Evolutionary conservation across 2,888 invertebrate species (phyloP).

Genomic region (Drosophila atroscutellata): DNA sequence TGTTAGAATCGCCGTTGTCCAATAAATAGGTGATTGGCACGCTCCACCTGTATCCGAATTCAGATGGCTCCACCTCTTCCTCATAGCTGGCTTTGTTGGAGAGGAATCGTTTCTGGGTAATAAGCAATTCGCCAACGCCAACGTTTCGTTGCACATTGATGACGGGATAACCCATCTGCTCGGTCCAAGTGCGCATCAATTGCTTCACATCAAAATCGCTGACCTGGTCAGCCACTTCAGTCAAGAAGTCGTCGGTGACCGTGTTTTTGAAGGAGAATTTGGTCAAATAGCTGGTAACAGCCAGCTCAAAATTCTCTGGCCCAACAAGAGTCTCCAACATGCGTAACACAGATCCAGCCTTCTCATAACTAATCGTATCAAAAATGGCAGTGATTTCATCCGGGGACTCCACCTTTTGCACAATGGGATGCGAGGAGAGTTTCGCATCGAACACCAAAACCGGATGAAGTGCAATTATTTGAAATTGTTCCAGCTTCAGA

Average conservation of each 20-base stretch:
- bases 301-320: slow-evolving; percentile 89
- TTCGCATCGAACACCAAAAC: slow-evolving; percentile 91
- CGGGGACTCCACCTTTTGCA: slow-evolving; percentile 92
- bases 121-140: slow-evolving; percentile 83
- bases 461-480: slow-evolving; percentile 89
- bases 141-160: slow-evolving; percentile 86
- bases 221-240: slow-evolving; percentile 86
- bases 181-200: slow-evolving; percentile 94
- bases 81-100: slow-evolving; percentile 87
- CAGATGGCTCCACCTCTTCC: slow-evolving; percentile 85
- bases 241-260: slow-evolving; percentile 91
- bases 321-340: slow-evolving; percentile 93
- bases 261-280: slow-evolving; percentile 91
- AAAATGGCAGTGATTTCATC: slow-evolving; percentile 96
- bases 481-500: slow-evolving; percentile 90
- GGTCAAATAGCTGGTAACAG: slow-evolving; percentile 90
- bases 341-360: slow-evolving; percentile 93
- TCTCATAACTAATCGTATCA: slow-evolving; percentile 94
- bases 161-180: slow-evolving; percentile 94
- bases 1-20: slow-evolving; percentile 80
- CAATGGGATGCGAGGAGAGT: slow-evolving; percentile 94
- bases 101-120: slow-evolving; percentile 91
- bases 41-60: slow-evolving; percentile 90
- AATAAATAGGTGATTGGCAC: slow-evolving; percentile 92
- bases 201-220: slow-evolving; percentile 85